Percentiles rank a stretch among this genome's conserved stretches.
These are phyloP conservation scores for Aurelia sp. DNA, from an alignment of 30 jellyfish, hydroid and myxozoan species.

Conservation along the genomic window DNA sequence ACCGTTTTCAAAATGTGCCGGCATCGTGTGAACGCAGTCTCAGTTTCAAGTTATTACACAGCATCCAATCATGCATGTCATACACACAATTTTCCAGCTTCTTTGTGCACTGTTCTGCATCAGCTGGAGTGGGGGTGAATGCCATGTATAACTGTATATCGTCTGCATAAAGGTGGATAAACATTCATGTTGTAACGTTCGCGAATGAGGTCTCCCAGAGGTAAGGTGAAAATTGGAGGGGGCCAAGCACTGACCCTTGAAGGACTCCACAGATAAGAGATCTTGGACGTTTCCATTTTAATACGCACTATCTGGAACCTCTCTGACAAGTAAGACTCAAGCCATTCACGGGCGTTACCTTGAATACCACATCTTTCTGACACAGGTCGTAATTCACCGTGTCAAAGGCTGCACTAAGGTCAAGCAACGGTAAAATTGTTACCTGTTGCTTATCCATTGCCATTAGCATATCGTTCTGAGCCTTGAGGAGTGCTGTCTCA, in stretches of 20 bases:
- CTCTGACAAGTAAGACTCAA: slow-evolving; percentile 61
- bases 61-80: not conserved
- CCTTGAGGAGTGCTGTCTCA: no score
- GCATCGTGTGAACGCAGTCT: no score
- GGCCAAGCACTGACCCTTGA: slow-evolving; percentile 67
- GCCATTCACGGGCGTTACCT: not conserved
- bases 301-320: not conserved
- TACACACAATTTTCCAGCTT: slow-evolving; percentile 49
- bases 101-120: slow-evolving; percentile 59
- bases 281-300: slow-evolving; percentile 41
- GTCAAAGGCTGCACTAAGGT: no score
- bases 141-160: slow-evolving; percentile 31
- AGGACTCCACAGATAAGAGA: slow-evolving; percentile 54
- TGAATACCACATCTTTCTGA: no score
- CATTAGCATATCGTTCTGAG: no score
- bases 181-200: slow-evolving; percentile 61
- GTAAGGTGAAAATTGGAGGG: slow-evolving; percentile 45
- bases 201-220: slow-evolving; percentile 62
- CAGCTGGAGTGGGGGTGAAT: slow-evolving; percentile 50
- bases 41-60: no score
- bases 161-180: slow-evolving; percentile 56
- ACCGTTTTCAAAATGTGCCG: no score
- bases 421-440: no score
- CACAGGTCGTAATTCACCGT: no score
- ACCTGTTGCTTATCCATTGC: no score